Base-by-base conservation (phyloP, 2,888 invertebrate species). In the Andrena dorsata region DNA sequence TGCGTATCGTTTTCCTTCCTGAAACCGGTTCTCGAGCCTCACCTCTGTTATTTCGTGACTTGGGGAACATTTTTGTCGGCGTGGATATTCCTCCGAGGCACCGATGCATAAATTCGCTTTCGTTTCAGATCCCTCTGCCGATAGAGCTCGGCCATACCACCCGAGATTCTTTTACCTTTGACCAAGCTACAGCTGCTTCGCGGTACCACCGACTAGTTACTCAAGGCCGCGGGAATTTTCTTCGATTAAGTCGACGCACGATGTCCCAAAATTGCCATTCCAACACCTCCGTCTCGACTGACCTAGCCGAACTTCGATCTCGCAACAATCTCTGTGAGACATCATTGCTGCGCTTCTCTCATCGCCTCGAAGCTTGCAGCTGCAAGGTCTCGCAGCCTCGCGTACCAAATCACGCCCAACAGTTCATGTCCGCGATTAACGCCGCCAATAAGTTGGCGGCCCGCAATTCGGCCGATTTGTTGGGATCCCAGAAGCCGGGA, bases 21-120 rank as follows among this genome's bases (percentile, higher is more conserved):
- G 68, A 69, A 83, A 78, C 82, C 78, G 82, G 78, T 83, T 76
- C 70, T 60, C 72, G 60, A 26, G 10, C 20, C 77, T 72, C 77
- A 58, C 77, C 72, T 78, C 78, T 75, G 83, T 69, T 78, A 78
- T 83, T 83, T 82, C 83, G 82, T 83, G 82, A 83, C 77, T 78
- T 60, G 68, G 28, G 68, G 75, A 82, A 83, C 75, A 83, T 77
- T 83, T 82, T 82, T 30, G 71, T 72, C 82, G 51, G 69, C 63
- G 72, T 56, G 72, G 64, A 76, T 82, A 82, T 69, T 81, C 68
- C 72, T 64, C 20, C 66, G 49, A 66, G 66, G 51, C 78, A 81
- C 47, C 81, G 81, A 75, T 74, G 74, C 74, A 82, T 79, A 79
- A 74, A 75, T 79, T 76, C 80, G 58, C 47, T 80, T 82, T 80